Conservation (phyloP, 2,113 vertebrate genomes). For the Drymodes brunneopygia region DNA sequence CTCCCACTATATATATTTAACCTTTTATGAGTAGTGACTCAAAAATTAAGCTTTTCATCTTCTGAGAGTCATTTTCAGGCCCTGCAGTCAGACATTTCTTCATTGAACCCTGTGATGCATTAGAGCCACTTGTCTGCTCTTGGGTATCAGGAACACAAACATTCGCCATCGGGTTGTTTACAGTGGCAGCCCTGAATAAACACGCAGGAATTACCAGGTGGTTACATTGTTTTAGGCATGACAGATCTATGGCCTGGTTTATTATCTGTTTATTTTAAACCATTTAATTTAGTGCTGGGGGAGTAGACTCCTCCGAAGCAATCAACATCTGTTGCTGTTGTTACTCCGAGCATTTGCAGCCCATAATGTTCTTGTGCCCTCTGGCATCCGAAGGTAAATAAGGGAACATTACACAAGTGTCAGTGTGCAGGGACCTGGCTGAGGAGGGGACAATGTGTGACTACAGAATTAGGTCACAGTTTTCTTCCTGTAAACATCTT, state of each 20-base stretch:
- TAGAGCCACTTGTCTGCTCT: neutral
- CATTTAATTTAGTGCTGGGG: neutral
- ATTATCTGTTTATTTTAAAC: neutral
- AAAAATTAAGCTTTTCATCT: neutral
- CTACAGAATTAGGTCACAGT: neutral
- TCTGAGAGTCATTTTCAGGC: neutral
- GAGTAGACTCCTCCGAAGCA: neutral
- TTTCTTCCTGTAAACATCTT: neutral
- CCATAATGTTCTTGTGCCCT: neutral
- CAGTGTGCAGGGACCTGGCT: neutral
- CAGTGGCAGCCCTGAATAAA: neutral
- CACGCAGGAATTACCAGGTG: neutral
- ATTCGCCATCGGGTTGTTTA: neutral
- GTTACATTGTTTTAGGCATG: neutral
- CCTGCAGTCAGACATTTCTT: neutral
- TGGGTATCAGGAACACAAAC: neutral
- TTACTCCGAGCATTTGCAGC: neutral
- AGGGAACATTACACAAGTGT: neutral
- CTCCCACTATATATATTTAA: neutral
- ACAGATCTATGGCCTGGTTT: neutral
- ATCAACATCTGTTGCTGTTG: neutral
- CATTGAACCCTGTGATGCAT: neutral
- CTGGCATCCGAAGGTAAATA: neutral
- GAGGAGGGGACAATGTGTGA: rapidly evolving
- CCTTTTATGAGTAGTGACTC: neutral